Conservation (phyloP, 2,888 invertebrate genomes). For the Balanococcus diminutus region DNA sequence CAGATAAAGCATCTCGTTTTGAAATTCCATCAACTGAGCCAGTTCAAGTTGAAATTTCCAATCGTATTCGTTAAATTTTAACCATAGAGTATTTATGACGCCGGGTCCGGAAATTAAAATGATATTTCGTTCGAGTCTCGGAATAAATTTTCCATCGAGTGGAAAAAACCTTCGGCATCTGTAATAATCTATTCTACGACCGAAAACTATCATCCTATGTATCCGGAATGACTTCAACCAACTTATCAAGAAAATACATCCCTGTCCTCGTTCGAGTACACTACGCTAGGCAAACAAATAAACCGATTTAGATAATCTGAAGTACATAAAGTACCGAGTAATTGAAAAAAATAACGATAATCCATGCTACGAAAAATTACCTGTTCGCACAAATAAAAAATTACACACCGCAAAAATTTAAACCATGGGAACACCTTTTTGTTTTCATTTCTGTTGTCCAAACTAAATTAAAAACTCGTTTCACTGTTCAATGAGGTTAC, state of each 20-base stretch:
- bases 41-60: neutral
- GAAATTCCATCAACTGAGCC: neutral
- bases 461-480: constrained; percentile 26
- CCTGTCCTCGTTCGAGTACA: neutral
- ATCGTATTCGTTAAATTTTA: neutral
- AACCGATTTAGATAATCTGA: neutral
- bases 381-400: neutral
- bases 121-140: neutral
- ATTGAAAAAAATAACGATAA: neutral
- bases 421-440: neutral
- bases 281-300: neutral
- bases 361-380: neutral
- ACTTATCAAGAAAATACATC: neutral
- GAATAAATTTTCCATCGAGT: neutral
- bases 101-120: constrained; percentile 13
- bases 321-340: neutral
- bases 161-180: neutral
- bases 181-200: neutral
- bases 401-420: neutral
- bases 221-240: neutral
- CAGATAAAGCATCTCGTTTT: neutral
- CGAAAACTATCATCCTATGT: neutral
- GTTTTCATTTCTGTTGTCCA: neutral
- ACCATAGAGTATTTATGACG: neutral
- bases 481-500: neutral